Evolutionary conservation across 2,888 invertebrate genomes (phyloP).

Genomic region (Anaspis maculata): DNA sequence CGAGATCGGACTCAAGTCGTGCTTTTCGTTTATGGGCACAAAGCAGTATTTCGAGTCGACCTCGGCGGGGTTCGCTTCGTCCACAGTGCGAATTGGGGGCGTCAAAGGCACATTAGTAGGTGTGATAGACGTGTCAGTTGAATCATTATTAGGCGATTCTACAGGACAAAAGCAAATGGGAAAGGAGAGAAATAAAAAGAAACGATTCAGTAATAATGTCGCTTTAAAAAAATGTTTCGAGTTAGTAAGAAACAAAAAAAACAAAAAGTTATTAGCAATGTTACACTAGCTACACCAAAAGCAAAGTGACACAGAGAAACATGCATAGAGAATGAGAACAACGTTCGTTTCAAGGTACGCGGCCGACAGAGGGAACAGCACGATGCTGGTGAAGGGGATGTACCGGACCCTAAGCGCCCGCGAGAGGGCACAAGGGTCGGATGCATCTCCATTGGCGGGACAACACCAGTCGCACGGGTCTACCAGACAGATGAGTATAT

Average conservation of each 20-base stretch:
- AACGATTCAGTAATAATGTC: conserved; percentile 3
- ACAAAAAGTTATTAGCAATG: no score
- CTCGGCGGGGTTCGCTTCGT: conserved; percentile 19
- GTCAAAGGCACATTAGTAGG: conserved; percentile 36
- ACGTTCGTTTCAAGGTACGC: no score
- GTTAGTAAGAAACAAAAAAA: conserved; percentile 2
- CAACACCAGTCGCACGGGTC: conserved; percentile 41
- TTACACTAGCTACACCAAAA: no score
- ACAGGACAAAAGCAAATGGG: conserved; percentile 5
- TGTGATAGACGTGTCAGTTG: conserved; percentile 26
- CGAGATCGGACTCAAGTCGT: conserved; percentile 34
- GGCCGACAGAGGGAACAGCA: conserved; percentile 7
- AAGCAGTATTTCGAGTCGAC: conserved; percentile 14
- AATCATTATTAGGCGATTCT: conserved; percentile 22
- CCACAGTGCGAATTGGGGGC: conserved; percentile 37
- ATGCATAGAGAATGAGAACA: no score
- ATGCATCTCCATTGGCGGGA: no score
- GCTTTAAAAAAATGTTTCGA: neutral
- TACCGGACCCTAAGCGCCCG: conserved; percentile 7
- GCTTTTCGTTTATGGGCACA: conserved; percentile 20
- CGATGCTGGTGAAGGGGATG: neutral
- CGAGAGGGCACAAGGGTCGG: no score
- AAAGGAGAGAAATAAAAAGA: conserved; percentile 1
- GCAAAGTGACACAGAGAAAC: no score
- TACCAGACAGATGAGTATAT: conserved; percentile 42